These are phyloP conservation scores for Galerucella pusilla DNA, from an alignment of 2,888 invertebrate genomes.

Conservation along the genomic window DNA sequence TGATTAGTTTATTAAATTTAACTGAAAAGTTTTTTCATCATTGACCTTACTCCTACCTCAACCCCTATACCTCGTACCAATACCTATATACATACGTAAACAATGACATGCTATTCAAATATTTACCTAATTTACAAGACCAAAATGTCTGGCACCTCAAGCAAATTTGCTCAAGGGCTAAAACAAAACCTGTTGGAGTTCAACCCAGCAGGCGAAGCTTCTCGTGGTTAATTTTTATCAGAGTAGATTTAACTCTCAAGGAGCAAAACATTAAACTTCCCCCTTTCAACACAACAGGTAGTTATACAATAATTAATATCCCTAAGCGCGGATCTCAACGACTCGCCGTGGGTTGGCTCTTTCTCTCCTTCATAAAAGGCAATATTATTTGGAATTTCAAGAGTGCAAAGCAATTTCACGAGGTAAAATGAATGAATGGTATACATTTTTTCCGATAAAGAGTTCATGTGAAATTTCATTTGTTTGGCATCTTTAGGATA, in stretches of 20 bases:
- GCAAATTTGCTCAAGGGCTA: constrained; percentile 19
- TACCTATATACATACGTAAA: no score
- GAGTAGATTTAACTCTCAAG: constrained; percentile 39
- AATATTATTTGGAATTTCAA: not conserved
- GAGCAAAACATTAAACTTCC: constrained; percentile 41
- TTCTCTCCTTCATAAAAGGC: not conserved
- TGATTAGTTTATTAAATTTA: no score
- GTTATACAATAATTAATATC: constrained; percentile 47
- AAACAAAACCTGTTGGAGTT: constrained; percentile 28
- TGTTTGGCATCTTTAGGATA: no score
- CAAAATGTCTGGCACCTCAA: constrained; percentile 10
- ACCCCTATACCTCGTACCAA: no score
- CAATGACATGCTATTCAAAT: not conserved
- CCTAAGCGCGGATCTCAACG: constrained; percentile 33
- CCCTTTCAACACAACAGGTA: constrained; percentile 43
- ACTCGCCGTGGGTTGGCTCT: not conserved
- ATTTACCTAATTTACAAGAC: not conserved
- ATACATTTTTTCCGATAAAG: not conserved
- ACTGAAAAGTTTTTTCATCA: no score
- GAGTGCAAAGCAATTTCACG: not conserved
- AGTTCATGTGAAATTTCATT: no score
- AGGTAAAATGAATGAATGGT: not conserved
- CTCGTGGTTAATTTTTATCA: constrained; percentile 37
- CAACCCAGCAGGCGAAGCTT: constrained; percentile 26
- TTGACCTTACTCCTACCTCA: no score